phyloP scores from a whole-genome alignment of 1,140 invertebrate species.

The Tetramorium alpestre region DNA sequence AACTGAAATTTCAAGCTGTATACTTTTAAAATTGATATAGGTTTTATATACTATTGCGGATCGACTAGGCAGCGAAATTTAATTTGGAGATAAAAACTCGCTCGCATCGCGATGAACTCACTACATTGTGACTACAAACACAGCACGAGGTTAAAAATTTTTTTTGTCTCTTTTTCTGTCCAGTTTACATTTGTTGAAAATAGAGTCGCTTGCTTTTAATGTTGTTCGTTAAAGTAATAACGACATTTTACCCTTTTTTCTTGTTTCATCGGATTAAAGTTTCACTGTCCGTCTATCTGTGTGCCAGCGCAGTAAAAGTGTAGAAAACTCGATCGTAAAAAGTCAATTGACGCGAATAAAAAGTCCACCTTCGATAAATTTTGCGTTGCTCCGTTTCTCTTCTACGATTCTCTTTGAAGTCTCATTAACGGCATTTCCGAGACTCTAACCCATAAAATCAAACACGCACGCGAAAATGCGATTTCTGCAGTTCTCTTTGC shows the following conservation, averaged over 20 bases:
- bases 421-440: slow-evolving; percentile 48
- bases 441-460: background rate
- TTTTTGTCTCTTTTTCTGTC: background rate
- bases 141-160: background rate
- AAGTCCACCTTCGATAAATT: slow-evolving; percentile 37
- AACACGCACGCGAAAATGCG: background rate
- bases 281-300: background rate
- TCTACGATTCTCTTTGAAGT: slow-evolving; percentile 14
- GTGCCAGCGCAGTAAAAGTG: background rate
- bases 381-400: slow-evolving; percentile 18
- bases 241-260: background rate
- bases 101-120: background rate
- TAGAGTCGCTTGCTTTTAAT: slow-evolving; percentile 2
- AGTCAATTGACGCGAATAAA: background rate
- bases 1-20: background rate
- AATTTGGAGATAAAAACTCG: background rate
- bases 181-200: background rate
- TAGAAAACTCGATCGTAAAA: slow-evolving; percentile 20
- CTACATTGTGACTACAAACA: background rate
- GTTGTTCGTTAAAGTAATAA: slow-evolving; percentile 48
- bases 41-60: background rate
- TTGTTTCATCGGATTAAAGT: slow-evolving; percentile 6
- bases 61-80: background rate
- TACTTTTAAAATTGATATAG: background rate
- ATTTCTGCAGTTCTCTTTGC: background rate